These are phyloP conservation scores for Nothocercus nigrocapillus DNA, from an alignment of 2,113 vertebrate species.

Conservation along the genomic window DNA sequence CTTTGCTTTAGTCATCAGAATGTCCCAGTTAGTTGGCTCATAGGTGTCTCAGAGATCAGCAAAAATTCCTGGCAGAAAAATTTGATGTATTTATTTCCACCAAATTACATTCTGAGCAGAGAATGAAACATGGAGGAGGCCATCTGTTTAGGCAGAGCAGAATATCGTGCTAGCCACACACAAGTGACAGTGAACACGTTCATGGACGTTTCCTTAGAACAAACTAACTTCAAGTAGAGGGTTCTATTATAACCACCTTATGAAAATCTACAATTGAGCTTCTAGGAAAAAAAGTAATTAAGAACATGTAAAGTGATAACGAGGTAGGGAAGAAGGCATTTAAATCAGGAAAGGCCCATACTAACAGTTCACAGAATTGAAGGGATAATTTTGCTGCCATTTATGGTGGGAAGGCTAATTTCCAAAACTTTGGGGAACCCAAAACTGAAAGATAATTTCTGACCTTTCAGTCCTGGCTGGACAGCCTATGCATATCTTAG, in stretches of 20 bases:
- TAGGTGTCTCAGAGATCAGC: not conserved
- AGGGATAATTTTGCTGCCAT: not conserved
- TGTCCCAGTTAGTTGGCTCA: not conserved
- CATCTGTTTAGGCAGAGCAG: not conserved
- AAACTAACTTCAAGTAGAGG: not conserved
- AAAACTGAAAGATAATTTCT: not conserved
- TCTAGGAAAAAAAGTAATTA: not conserved
- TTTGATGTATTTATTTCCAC: not conserved
- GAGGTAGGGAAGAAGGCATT: not conserved
- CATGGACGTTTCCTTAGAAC: not conserved
- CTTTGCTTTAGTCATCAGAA: not conserved
- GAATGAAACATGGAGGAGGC: not conserved
- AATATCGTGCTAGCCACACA: not conserved
- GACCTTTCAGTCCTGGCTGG: not conserved
- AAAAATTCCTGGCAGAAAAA: not conserved
- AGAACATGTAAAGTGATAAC: not conserved
- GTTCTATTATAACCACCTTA: not conserved
- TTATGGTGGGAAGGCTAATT: not conserved
- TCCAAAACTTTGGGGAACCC: not conserved
- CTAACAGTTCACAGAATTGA: not conserved
- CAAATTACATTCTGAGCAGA: not conserved
- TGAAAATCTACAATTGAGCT: not conserved
- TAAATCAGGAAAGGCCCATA: not conserved
- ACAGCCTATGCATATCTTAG: rapidly evolving
- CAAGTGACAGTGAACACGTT: not conserved